Conservation (phyloP, 2,797 vertebrate genomes). For the Ctenopoma multispine region DNA sequence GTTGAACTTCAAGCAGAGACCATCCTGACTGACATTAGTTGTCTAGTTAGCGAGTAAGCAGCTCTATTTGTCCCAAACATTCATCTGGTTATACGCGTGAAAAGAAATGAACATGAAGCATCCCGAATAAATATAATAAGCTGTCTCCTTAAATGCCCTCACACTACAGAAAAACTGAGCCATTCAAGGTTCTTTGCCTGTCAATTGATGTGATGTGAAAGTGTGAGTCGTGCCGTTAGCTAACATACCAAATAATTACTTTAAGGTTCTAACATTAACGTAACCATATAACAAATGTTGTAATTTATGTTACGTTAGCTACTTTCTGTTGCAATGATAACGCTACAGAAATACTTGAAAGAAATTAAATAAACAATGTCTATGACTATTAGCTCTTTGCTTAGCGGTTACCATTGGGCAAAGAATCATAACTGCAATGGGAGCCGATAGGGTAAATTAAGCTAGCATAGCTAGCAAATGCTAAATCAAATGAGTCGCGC, state of each 20-base stretch:
- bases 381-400: background rate
- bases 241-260: background rate
- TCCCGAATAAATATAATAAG: background rate
- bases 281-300: too few relatives aligned
- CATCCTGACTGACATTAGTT: constrained; percentile 29
- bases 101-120: accelerated
- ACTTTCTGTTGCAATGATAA: too few relatives aligned
- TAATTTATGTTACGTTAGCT: background rate
- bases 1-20: constrained; percentile 10
- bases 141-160: background rate
- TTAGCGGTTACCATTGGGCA: background rate
- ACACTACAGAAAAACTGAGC: background rate
- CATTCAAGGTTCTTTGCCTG: constrained; percentile 15
- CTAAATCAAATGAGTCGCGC: background rate
- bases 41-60: constrained; percentile 24
- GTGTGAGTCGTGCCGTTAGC: constrained; percentile 12
- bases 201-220: background rate
- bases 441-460: constrained; percentile 1
- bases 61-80: background rate
- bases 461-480: constrained; percentile 44
- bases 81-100: background rate
- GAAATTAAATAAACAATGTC: background rate
- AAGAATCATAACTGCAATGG: background rate
- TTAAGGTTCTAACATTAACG: background rate
- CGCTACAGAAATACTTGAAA: accelerated